These are phyloP conservation scores for Cyanoderma ruficeps DNA, from an alignment of 2,113 vertebrate species.

Conservation along the genomic window DNA sequence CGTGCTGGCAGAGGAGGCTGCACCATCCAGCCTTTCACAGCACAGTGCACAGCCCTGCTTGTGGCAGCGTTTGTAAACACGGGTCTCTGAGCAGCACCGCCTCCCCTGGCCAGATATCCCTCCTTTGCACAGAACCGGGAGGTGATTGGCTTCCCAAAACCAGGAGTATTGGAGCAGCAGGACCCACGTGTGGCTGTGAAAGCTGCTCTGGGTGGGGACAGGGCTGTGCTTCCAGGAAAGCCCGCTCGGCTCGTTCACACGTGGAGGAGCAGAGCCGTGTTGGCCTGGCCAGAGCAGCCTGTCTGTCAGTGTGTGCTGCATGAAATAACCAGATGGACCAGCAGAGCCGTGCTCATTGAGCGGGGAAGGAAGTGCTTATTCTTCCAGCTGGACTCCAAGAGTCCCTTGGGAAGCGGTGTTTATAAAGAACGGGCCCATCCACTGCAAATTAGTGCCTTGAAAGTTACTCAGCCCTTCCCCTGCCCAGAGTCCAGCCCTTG, in stretches of 20 bases:
- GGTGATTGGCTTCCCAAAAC: neutral
- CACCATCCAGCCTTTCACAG: neutral
- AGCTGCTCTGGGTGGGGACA: neutral
- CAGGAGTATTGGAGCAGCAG: neutral
- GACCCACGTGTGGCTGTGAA: neutral
- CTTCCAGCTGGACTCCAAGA: constrained; percentile 35
- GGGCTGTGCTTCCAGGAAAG: neutral
- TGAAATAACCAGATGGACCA: neutral
- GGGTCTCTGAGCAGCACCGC: neutral
- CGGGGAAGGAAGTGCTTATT: neutral
- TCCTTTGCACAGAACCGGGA: neutral
- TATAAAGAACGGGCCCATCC: neutral
- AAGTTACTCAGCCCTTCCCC: neutral
- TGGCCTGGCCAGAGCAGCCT: neutral
- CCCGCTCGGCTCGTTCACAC: neutral
- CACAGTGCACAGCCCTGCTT: neutral
- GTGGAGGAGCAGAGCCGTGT: neutral
- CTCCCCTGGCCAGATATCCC: neutral
- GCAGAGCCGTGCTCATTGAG: neutral
- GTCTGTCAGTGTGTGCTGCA: neutral
- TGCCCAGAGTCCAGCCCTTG: neutral
- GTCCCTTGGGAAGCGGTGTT: neutral
- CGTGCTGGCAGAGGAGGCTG: neutral
- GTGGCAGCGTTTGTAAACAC: neutral
- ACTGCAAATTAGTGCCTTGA: neutral